phyloP scores from a whole-genome alignment of 2,888 invertebrate species.

The Ferrisia virgata region DNA sequence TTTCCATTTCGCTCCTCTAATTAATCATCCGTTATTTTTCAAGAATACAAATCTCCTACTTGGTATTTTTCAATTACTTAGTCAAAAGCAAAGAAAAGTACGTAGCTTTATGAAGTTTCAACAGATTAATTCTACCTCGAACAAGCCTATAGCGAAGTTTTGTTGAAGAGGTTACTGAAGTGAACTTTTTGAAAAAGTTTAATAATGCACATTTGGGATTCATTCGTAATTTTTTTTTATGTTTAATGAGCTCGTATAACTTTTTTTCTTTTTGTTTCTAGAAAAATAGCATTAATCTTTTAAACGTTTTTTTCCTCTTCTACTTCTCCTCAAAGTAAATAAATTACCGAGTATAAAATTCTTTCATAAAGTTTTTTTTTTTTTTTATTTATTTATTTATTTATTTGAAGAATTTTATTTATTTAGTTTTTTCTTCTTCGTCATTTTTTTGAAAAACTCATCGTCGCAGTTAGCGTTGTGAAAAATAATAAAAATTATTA shows the following conservation, averaged over 20 bases:
- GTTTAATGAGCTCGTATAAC: slow-evolving; percentile 27
- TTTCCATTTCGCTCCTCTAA: neutral
- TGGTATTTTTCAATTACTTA: slow-evolving; percentile 21
- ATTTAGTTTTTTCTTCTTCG: neutral
- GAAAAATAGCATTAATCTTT: slow-evolving; percentile 23
- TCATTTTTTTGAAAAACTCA: neutral
- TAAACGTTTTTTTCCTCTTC: slow-evolving; percentile 17
- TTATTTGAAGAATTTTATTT: slow-evolving; percentile 22
- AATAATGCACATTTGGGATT: slow-evolving; percentile 20
- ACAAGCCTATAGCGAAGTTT: slow-evolving; percentile 8
- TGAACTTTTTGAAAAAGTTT: slow-evolving; percentile 14
- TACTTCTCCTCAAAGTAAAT: slow-evolving; percentile 16
- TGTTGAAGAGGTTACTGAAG: slow-evolving; percentile 19
- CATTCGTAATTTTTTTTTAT: slow-evolving; percentile 13
- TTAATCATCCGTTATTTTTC: slow-evolving; percentile 1
- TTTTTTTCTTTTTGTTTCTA: slow-evolving; percentile 3
- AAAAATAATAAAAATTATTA: slow-evolving; percentile 9
- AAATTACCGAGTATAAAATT: slow-evolving; percentile 28
- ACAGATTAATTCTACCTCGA: slow-evolving; percentile 26
- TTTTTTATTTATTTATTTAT: slow-evolving; percentile 13
- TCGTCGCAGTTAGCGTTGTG: neutral
- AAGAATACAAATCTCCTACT: neutral
- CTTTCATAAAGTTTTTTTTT: slow-evolving; percentile 8
- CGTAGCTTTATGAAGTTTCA: slow-evolving; percentile 21
- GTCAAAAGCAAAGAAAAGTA: slow-evolving; percentile 17